Conservation (phyloP, 1,140 invertebrate genomes). For the Zaprionus inermis region DNA sequence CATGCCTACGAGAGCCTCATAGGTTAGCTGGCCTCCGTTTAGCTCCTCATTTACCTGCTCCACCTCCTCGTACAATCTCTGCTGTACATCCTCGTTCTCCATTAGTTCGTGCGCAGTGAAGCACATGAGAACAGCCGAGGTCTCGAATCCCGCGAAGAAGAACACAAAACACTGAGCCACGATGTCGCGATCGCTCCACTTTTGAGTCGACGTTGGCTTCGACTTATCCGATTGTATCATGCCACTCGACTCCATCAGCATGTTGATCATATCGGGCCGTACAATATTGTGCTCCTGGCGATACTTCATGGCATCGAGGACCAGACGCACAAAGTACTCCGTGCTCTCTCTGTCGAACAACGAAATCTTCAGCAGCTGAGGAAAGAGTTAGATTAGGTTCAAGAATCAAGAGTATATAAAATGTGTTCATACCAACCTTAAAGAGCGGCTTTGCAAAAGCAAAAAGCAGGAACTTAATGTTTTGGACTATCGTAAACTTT, state of each 20-base stretch:
- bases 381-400: too few species aligned
- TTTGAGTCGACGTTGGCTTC: slow-evolving; percentile 48
- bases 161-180: slow-evolving; percentile 87
- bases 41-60: slow-evolving; percentile 67
- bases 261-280: slow-evolving; percentile 85
- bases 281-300: slow-evolving; percentile 84
- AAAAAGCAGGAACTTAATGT: slow-evolving; percentile 63
- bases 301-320: slow-evolving; percentile 85
- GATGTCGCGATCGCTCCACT: slow-evolving; percentile 87
- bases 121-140: slow-evolving; percentile 85
- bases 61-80: slow-evolving; percentile 86
- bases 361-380: slow-evolving; percentile 50
- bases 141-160: slow-evolving; percentile 88
- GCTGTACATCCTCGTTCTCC: slow-evolving; percentile 86
- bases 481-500: slow-evolving; percentile 50
- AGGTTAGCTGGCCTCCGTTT: slow-evolving; percentile 72
- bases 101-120: slow-evolving; percentile 86
- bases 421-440: slow-evolving; percentile 36
- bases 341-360: slow-evolving; percentile 67
- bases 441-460: slow-evolving; percentile 23
- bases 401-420: too few species aligned
- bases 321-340: slow-evolving; percentile 73
- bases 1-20: slow-evolving; percentile 84
- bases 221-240: slow-evolving; percentile 82
- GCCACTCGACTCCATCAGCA: slow-evolving; percentile 85